A percentile compares a stretch with the other conserved stretches of the same genome.
phyloP scores from a whole-genome alignment of 2,888 invertebrate species.

The Lathronympha strigana region DNA sequence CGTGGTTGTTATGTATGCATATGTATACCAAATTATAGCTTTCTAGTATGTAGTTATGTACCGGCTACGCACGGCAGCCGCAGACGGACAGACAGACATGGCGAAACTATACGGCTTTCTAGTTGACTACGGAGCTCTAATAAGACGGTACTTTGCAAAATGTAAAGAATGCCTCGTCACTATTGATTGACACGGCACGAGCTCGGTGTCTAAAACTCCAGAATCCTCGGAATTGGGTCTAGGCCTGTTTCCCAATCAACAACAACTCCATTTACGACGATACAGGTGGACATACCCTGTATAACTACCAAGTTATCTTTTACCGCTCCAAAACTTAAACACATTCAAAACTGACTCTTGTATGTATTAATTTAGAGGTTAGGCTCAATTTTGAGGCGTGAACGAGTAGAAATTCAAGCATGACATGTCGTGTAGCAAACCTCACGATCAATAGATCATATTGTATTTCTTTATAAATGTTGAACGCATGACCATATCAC shows the following conservation, averaged over 20 bases:
- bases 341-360: constrained; percentile 45
- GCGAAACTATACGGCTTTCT: too few relatives aligned
- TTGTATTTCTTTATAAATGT: constrained; percentile 72
- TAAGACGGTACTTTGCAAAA: neutral
- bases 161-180: neutral
- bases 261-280: constrained; percentile 71
- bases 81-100: too few relatives aligned
- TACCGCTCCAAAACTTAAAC: constrained; percentile 17
- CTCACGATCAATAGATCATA: constrained; percentile 69
- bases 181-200: constrained; percentile 6
- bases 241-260: constrained; percentile 61
- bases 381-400: constrained; percentile 24
- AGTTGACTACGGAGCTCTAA: too few relatives aligned
- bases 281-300: constrained; percentile 70
- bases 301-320: constrained; percentile 44
- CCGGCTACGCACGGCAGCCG: too few relatives aligned
- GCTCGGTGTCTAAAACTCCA: constrained; percentile 20
- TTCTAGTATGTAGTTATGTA: too few relatives aligned
- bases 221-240: constrained; percentile 45
- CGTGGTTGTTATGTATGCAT: too few relatives aligned
- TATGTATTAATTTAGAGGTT: constrained; percentile 27
- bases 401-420: constrained; percentile 48
- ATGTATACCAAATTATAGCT: too few relatives aligned
- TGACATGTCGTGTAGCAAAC: constrained; percentile 66
- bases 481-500: constrained; percentile 67